These are phyloP conservation scores for Brachionus sp. DNA, from an alignment of 1,140 invertebrate species.

Conservation along the genomic window DNA sequence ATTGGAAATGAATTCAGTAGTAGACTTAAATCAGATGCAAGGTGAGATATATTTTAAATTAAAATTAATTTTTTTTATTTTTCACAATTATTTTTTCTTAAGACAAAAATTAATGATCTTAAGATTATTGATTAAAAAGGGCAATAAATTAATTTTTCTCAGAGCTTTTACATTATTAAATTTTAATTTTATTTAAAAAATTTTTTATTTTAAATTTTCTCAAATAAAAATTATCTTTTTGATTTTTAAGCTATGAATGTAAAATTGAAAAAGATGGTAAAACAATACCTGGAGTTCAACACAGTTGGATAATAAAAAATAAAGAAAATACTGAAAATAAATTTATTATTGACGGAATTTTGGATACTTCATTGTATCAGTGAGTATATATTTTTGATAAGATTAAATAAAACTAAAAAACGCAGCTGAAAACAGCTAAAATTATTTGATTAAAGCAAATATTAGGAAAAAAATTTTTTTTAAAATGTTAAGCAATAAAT, in stretches of 20 bases:
- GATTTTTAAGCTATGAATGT: slow-evolving; percentile 55
- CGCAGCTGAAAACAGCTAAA: too few relatives aligned
- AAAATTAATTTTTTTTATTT: not conserved
- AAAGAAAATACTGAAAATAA: slow-evolving; percentile 49
- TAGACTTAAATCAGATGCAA: slow-evolving; percentile 56
- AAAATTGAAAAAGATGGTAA: slow-evolving; percentile 54
- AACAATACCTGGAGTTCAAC: slow-evolving; percentile 53
- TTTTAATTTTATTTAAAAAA: not conserved
- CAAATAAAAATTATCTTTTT: slow-evolving; percentile 12
- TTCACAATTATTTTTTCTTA: not conserved
- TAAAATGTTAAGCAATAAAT: too few relatives aligned
- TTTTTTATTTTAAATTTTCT: too few relatives aligned
- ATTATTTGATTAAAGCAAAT: too few relatives aligned
- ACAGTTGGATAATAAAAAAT: slow-evolving; percentile 53
- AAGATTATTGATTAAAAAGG: too few relatives aligned
- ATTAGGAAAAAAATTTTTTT: too few relatives aligned
- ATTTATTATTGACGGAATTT: slow-evolving; percentile 53
- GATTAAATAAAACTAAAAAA: too few relatives aligned
- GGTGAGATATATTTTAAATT: slow-evolving; percentile 48
- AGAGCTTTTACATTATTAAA: not conserved
- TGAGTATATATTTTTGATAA: too few relatives aligned
- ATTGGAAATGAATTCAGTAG: slow-evolving; percentile 54
- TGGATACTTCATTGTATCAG: slow-evolving; percentile 54
- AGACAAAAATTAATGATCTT: too few relatives aligned
- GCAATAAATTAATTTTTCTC: not conserved